These are phyloP conservation scores for Barnardius zonarius DNA, from an alignment of 2,113 vertebrate species.

Conservation along the genomic window DNA sequence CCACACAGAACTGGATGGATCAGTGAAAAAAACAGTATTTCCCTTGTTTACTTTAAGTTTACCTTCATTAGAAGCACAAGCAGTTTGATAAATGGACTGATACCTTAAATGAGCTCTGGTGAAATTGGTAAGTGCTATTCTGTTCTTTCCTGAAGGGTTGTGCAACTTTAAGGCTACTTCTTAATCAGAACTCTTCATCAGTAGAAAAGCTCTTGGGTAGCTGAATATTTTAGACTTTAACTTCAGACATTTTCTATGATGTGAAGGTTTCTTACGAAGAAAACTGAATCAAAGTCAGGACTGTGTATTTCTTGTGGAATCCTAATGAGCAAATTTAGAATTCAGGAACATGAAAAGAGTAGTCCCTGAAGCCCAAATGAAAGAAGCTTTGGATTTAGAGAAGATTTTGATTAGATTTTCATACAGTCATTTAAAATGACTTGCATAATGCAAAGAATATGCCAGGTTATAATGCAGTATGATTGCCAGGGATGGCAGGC, in stretches of 20 bases:
- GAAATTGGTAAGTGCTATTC: not conserved
- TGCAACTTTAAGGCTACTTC: not conserved
- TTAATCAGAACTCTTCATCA: not conserved
- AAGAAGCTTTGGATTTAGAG: slow-evolving; percentile 11
- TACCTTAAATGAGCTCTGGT: not conserved
- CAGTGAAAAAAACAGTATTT: not conserved
- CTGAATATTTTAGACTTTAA: slow-evolving; percentile 19
- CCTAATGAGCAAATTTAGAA: not conserved
- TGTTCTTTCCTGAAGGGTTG: not conserved
- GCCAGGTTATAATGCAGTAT: not conserved
- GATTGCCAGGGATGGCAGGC: not conserved
- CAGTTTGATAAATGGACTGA: not conserved
- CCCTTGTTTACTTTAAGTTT: not conserved
- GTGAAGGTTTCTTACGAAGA: slow-evolving; percentile 6
- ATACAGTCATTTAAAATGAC: not conserved
- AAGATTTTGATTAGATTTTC: slow-evolving; percentile 33
- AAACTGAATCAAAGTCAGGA: not conserved
- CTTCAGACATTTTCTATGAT: not conserved
- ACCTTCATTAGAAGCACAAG: not conserved
- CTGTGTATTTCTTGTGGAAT: not conserved
- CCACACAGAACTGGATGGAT: not conserved
- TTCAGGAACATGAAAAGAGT: not conserved
- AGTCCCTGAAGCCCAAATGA: slow-evolving; percentile 20
- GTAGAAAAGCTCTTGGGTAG: not conserved
- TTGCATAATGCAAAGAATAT: not conserved